These are phyloP conservation scores for Vanessa atalanta DNA, from an alignment of 1,140 invertebrate species.

Conservation along the genomic window DNA sequence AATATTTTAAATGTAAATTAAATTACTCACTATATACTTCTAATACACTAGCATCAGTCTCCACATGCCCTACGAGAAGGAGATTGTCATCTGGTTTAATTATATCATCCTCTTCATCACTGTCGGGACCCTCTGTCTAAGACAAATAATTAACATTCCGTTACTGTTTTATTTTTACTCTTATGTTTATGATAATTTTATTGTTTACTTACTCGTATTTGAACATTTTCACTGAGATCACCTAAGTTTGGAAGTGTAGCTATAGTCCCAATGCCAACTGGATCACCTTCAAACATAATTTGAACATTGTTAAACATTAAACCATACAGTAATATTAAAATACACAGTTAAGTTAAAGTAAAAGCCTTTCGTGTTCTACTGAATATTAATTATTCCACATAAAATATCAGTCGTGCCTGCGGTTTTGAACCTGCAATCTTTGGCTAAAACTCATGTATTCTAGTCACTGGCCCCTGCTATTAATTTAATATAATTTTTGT, in stretches of 20 bases:
- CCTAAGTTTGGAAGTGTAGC: constrained; percentile 76
- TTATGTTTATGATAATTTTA: no score
- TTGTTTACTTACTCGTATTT: constrained; percentile 69
- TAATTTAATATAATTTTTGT: no score
- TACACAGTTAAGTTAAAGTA: no score
- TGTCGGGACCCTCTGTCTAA: constrained; percentile 86
- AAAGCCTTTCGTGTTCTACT: no score
- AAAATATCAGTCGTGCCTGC: no score
- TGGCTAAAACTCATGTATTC: no score
- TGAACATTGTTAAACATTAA: neutral
- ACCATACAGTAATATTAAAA: no score
- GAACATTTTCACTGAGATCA: constrained; percentile 73
- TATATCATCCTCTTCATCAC: constrained; percentile 94
- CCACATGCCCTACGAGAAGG: constrained; percentile 92
- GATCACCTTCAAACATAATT: constrained; percentile 57
- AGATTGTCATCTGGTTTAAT: constrained; percentile 96
- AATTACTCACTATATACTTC: constrained; percentile 90
- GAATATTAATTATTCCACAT: no score
- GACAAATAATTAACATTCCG: constrained; percentile 29
- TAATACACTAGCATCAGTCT: constrained; percentile 90
- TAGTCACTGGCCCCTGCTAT: no score
- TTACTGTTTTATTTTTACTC: neutral
- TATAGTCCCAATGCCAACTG: constrained; percentile 73
- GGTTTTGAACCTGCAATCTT: no score
- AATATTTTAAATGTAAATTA: neutral